phyloP scores from a whole-genome alignment of 2,113 vertebrate species.

The Pseudopodoces humilis region DNA sequence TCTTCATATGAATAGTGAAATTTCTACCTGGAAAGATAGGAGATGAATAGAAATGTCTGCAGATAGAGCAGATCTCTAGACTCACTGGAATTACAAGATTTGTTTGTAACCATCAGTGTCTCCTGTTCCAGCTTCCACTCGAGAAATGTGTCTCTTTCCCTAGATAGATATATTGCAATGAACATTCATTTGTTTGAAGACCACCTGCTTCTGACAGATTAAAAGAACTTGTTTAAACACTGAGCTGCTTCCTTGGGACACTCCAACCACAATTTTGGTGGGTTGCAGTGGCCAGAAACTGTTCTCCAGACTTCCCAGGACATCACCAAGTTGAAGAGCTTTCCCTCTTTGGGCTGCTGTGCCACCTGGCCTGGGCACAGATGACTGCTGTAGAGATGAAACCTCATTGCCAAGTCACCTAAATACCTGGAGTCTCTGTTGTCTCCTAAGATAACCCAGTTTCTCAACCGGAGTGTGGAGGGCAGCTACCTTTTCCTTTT shows the following conservation, averaged over 20 bases:
- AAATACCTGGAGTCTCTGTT: background rate
- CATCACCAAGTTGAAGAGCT: background rate
- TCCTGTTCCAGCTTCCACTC: background rate
- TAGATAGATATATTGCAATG: background rate
- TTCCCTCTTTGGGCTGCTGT: background rate
- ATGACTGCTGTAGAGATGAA: background rate
- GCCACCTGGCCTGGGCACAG: background rate
- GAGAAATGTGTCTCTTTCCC: background rate
- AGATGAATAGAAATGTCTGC: background rate
- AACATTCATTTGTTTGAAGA: background rate
- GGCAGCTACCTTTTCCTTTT: background rate
- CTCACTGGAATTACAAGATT: background rate
- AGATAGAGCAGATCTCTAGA: background rate
- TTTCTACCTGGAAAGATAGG: background rate
- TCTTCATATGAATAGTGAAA: background rate
- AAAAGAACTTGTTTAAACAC: background rate
- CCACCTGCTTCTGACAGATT: background rate
- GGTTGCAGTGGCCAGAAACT: fast-evolving
- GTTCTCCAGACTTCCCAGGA: background rate
- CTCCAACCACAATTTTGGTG: background rate
- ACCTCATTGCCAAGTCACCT: background rate
- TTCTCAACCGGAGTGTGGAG: background rate
- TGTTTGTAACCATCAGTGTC: background rate
- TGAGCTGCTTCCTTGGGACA: background rate
- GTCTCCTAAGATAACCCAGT: background rate